Conservation (phyloP, 92 coral and sea anemone species). For the Palythoa grandis region DNA sequence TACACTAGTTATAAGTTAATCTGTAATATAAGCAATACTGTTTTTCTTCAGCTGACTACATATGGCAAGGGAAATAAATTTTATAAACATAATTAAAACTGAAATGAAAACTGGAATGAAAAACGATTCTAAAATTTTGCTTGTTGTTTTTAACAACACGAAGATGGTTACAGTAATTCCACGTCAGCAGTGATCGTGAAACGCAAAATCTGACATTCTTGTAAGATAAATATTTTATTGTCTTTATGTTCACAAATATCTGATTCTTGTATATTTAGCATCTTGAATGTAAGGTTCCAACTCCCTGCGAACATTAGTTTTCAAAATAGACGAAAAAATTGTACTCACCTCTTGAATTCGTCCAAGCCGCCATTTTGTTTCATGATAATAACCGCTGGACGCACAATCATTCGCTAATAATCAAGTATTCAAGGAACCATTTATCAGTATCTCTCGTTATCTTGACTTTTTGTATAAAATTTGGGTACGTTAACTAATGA, state of each 20-base stretch:
- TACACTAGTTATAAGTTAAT: too few relatives aligned
- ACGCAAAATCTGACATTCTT: not conserved
- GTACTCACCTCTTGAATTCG: slow-evolving; percentile 29
- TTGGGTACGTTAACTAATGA: too few relatives aligned
- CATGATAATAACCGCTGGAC: slow-evolving; percentile 4
- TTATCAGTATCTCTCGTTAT: too few relatives aligned
- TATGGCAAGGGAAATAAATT: too few relatives aligned
- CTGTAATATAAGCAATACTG: too few relatives aligned
- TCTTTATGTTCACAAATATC: too few relatives aligned
- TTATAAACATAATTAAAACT: too few relatives aligned
- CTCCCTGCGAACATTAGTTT: not conserved
- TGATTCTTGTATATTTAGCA: not conserved
- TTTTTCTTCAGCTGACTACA: too few relatives aligned
- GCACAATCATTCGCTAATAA: not conserved
- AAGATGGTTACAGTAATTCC: not conserved
- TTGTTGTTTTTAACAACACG: not conserved
- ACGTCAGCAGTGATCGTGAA: not conserved
- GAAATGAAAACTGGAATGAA: not conserved
- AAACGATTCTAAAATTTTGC: not conserved
- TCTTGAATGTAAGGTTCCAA: not conserved
- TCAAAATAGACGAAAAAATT: slow-evolving; percentile 9
- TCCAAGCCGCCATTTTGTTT: slow-evolving; percentile 41
- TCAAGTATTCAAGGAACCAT: too few relatives aligned
- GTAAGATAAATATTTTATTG: not conserved
- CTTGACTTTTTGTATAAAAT: too few relatives aligned